Base-by-base conservation (phyloP, 37 sponge, comb jelly and placozoan species). In the Diacarnus erythraeanus region DNA sequence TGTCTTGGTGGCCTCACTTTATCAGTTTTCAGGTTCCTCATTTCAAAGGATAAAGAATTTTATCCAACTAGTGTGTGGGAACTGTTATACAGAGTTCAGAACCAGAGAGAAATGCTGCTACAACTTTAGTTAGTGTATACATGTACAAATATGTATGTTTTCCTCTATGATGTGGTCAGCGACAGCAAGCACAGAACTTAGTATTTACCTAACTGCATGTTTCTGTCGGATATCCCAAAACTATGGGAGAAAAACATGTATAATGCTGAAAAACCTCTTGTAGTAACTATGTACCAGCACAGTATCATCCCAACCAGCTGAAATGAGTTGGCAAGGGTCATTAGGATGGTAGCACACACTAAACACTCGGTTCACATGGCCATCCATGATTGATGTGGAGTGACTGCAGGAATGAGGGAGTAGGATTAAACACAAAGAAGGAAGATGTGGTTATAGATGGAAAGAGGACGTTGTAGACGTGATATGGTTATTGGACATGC, bases 301-400 rank as follows among this genome's bases (percentile, higher is more conserved):
- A 21, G 94, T 93, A 51, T 93, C 83, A 75, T 93, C 94, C 94
- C 94, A 93, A 23, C 94, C 94, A 57, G 76, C 83, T 35, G 90
- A 84, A 30, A 94, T 29, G 0, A 94, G 78, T 30, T 80, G 35
- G 61, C 60, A 35, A 29, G 84, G 78, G 39, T 89, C 86, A 51
- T 71, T 57, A 2, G 94, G 94, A 67, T 94, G 94, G 82, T 82
- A 94, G 71, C 70, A 74, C 21, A 94, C 80, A 44, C 85, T 74
- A 80, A 89, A 94, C 30, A 89, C 88, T 20, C 90, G 44, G 44
- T 74, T 87, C 57, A 60, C 74, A 47, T 94, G 94, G 15, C 94
- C 94, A 71, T 94, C 94, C 94, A 94, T 94, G 35, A 75, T 64
- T 51, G 64, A 67, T 40, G 64, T 27, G 2, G 69, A 75, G 25